Base-by-base conservation (phyloP, 64 coral and sea anemone genomes). In the Astreopora myriophthalma region DNA sequence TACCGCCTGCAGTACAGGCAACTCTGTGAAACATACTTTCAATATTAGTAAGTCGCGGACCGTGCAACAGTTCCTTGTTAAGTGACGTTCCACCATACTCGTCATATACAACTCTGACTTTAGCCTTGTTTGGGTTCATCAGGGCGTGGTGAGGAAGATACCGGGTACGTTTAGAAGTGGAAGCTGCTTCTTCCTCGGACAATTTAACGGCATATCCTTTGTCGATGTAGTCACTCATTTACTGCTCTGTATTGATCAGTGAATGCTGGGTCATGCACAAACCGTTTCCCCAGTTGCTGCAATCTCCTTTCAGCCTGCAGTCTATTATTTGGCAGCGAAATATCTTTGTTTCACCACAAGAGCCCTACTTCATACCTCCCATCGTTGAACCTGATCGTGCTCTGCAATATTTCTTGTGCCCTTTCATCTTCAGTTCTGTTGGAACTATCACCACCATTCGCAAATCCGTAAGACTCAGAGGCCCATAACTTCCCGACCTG, bases 111-210 rank as follows among this genome's bases (percentile, higher is more conserved):
- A 94, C 68, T 88, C 75, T 80, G 20, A 94, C 65, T 37, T 88
- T 84, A 40, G 92, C 20, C 92, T 89, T 89, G 58, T 94, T 94
- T 12, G 86, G 86, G 57, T 85, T 94, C 33, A 89, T 35, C n/a
- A 94, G 86, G 68, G 86, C 86, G 76, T 89, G 87, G 40, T 89
- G 92, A 69, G 86, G 76, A 40, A 94, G 75, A n/a, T 94, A 94
- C 92, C 86, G 89, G 22, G 77, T 94, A 22, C 25, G 30, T 20
- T 89, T 57, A 75, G 76, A 69, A 6, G 86, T 89, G 9, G 13
- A 3, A 10, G 27, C 57, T 55, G 78, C 76, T 89, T 94, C 86
- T 22, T 76, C 34, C 33, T 61, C 29, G 48, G 76, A 85, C 57
- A 94, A 74, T 38, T 76, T 89, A 2, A 49, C 84, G 4, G 86